Conservation (phyloP, 2,113 vertebrate genomes). For the Gracilinanus agilis region DNA sequence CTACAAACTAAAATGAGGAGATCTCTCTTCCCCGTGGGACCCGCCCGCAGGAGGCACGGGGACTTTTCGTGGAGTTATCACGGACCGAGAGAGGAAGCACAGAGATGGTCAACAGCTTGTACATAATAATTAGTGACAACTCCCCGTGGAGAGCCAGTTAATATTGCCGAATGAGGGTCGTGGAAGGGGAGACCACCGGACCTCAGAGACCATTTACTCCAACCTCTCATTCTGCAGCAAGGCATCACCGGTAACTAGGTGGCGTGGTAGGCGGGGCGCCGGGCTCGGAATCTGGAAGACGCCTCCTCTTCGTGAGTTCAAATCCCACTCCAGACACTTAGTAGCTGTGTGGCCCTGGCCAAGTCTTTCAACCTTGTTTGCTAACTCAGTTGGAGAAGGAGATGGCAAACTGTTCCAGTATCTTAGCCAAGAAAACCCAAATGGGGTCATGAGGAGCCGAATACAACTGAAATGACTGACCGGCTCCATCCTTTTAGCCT, state of each 20-base stretch:
- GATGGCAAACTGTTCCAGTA: too few relatives aligned
- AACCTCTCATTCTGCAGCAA: background rate
- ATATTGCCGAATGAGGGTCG: background rate
- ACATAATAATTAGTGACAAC: background rate
- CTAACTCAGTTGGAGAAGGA: too few relatives aligned
- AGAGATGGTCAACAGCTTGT: constrained; percentile 1
- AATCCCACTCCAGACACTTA: too few relatives aligned
- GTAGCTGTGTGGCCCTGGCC: too few relatives aligned
- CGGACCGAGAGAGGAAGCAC: constrained; percentile 11
- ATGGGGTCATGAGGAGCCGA: too few relatives aligned
- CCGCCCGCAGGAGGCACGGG: constrained; percentile 38
- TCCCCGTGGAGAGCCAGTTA: background rate
- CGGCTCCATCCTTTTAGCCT: background rate
- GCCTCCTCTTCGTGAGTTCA: too few relatives aligned
- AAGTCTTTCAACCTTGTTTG: too few relatives aligned
- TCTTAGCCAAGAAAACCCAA: too few relatives aligned
- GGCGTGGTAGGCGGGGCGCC: too few relatives aligned
- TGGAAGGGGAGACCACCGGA: background rate
- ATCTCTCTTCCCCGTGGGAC: constrained; percentile 70
- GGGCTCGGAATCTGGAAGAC: too few relatives aligned
- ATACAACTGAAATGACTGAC: too few relatives aligned
- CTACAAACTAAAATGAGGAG: constrained; percentile 56
- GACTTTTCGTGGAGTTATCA: background rate
- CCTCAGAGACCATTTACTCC: background rate
- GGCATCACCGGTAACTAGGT: too few relatives aligned